Evolutionary conservation across 1,140 invertebrate species (phyloP).

Genomic region (Drosophila parvula): DNA sequence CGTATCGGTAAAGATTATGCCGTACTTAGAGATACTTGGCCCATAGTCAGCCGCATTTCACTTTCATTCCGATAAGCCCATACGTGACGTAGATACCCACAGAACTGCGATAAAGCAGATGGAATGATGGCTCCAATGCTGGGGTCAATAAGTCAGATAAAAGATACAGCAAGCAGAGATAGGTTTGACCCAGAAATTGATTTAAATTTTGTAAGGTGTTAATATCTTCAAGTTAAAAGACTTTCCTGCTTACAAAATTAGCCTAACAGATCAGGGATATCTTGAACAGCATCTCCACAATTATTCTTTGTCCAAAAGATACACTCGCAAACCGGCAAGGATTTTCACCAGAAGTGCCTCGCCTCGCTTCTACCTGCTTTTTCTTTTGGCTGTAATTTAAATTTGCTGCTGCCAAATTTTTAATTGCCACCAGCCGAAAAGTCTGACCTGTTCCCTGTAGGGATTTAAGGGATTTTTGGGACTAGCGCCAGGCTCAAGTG

Average conservation of each 20-base stretch:
- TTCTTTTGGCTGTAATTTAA: constrained; percentile 19
- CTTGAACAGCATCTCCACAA: not conserved
- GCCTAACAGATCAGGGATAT: constrained; percentile 12
- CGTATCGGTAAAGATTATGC: constrained; percentile 50
- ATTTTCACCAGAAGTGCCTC: constrained; percentile 33
- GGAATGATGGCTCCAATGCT: not conserved
- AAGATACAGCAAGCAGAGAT: not conserved
- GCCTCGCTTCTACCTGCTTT: constrained; percentile 24
- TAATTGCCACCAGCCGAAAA: constrained; percentile 38
- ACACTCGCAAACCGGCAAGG: not conserved
- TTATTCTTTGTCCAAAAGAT: constrained; percentile 1
- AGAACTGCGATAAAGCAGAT: constrained; percentile 12
- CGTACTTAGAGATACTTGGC: constrained; percentile 31
- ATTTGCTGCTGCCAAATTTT: constrained; percentile 18
- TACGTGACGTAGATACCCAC: constrained; percentile 65
- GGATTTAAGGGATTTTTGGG: constrained; percentile 23
- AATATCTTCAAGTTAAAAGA: not conserved
- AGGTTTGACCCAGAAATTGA: not conserved
- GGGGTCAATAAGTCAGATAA: not conserved
- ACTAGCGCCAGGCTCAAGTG: constrained; percentile 53
- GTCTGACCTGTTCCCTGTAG: constrained; percentile 25
- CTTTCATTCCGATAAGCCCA: constrained; percentile 67
- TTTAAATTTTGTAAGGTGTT: not conserved
- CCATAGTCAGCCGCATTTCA: constrained; percentile 53
- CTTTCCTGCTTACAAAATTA: not conserved